phyloP scores from a whole-genome alignment of 1,140 invertebrate genomes.

The Helicoverpa zea region DNA sequence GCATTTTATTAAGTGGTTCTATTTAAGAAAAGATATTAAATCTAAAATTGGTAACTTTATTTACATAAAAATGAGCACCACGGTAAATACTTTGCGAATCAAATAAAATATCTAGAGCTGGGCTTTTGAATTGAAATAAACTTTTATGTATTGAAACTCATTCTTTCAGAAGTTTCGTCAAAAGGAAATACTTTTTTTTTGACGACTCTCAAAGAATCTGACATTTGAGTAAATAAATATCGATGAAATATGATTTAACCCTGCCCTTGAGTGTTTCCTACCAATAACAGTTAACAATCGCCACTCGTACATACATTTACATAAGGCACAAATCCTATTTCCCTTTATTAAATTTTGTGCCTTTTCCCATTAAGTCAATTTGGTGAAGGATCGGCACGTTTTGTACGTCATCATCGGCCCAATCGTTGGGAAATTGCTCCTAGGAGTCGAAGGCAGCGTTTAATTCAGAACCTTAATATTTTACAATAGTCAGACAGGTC shows the following conservation, averaged over 20 bases:
- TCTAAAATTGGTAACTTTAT: no score
- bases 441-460: not conserved
- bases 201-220: not conserved
- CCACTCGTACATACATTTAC: slow-evolving; percentile 19
- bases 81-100: not conserved
- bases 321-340: slow-evolving; percentile 46
- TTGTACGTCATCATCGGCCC: not conserved
- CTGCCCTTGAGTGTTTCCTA: not conserved
- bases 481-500: slow-evolving; percentile 10
- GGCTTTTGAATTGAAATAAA: no score
- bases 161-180: no score
- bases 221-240: not conserved
- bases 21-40: not conserved
- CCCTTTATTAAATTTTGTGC: slow-evolving; percentile 36
- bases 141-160: no score
- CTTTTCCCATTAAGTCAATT: slow-evolving; percentile 30
- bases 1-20: not conserved
- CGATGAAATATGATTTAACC: slow-evolving; percentile 5
- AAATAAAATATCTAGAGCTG: not conserved
- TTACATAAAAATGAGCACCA: no score
- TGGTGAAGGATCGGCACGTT: not conserved
- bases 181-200: not conserved
- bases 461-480: not conserved
- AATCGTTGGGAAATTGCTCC: not conserved
- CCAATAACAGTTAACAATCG: slow-evolving; percentile 1